These are phyloP conservation scores for Neuroterus valhalla DNA, from an alignment of 1,140 invertebrate genomes.

Conservation along the genomic window DNA sequence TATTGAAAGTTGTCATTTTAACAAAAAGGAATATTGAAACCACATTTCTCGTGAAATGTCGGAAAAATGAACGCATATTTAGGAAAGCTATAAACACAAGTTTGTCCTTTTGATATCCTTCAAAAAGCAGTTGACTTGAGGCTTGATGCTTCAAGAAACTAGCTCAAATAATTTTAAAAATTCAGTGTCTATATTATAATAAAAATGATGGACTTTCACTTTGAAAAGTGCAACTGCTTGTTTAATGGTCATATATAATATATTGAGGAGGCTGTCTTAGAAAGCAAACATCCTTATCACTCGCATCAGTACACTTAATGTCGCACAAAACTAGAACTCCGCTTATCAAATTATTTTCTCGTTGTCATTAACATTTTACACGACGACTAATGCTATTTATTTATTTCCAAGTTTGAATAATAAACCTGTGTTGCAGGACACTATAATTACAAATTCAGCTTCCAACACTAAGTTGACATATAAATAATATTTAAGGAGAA, in stretches of 20 bases:
- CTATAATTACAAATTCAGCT: not conserved
- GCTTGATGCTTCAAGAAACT: not conserved
- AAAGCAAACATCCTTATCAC: constrained; percentile 27
- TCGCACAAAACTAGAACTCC: constrained; percentile 24
- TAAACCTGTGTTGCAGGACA: not conserved
- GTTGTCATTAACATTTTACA: constrained; percentile 27
- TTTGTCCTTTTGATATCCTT: too few relatives aligned
- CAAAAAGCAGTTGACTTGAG: too few relatives aligned
- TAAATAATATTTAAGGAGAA: constrained; percentile 5
- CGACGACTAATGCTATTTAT: not conserved
- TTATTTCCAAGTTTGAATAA: constrained; percentile 8
- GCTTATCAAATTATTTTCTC: constrained; percentile 26
- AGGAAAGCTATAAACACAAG: too few relatives aligned
- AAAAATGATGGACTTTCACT: constrained; percentile 13
- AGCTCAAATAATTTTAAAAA: not conserved
- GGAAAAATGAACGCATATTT: too few relatives aligned
- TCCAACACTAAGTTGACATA: not conserved
- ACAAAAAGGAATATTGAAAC: too few relatives aligned
- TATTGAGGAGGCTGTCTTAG: constrained; percentile 8
- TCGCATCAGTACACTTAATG: constrained; percentile 17
- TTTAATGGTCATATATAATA: constrained; percentile 10
- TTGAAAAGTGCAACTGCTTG: constrained; percentile 12
- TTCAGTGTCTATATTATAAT: constrained; percentile 3
- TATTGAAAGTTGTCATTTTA: too few relatives aligned
- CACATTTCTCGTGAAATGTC: too few relatives aligned